Evolutionary conservation across 2,888 invertebrate species (phyloP).

Genomic region (Aphrophora alni): DNA sequence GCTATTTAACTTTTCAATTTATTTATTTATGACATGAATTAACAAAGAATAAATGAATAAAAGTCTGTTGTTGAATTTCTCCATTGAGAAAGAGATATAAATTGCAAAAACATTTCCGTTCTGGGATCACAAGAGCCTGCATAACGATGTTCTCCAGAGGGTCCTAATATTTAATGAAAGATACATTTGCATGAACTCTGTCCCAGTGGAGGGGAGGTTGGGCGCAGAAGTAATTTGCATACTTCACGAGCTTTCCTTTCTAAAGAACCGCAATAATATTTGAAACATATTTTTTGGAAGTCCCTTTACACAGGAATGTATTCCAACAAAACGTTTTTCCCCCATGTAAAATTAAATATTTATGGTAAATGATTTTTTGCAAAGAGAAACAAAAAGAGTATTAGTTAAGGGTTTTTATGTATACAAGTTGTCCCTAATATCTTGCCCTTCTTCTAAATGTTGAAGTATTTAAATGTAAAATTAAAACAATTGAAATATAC

Average conservation of each 20-base stretch:
- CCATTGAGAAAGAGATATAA: neutral
- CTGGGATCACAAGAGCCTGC: neutral
- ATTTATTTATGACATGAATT: too few relatives aligned
- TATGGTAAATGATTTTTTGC: too few relatives aligned
- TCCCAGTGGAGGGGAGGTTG: neutral
- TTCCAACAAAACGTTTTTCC: too few relatives aligned
- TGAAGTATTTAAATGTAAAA: too few relatives aligned
- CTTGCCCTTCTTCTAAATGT: too few relatives aligned
- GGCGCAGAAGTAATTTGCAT: neutral
- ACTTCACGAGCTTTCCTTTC: neutral
- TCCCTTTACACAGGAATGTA: too few relatives aligned
- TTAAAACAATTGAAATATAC: too few relatives aligned
- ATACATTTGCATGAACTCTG: neutral
- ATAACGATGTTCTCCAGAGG: neutral
- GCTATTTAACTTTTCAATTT: too few relatives aligned
- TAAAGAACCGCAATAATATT: neutral
- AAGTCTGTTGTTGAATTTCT: neutral
- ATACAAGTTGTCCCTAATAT: too few relatives aligned
- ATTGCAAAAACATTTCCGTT: neutral
- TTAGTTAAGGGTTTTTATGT: too few relatives aligned
- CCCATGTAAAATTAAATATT: too few relatives aligned
- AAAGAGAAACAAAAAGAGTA: too few relatives aligned
- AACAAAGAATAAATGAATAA: neutral
- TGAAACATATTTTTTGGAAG: neutral
- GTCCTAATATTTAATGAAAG: conserved; percentile 9